Evolutionary conservation across 2,797 vertebrate species (phyloP).

Genomic region (Microctenopoma steveboyesi): DNA sequence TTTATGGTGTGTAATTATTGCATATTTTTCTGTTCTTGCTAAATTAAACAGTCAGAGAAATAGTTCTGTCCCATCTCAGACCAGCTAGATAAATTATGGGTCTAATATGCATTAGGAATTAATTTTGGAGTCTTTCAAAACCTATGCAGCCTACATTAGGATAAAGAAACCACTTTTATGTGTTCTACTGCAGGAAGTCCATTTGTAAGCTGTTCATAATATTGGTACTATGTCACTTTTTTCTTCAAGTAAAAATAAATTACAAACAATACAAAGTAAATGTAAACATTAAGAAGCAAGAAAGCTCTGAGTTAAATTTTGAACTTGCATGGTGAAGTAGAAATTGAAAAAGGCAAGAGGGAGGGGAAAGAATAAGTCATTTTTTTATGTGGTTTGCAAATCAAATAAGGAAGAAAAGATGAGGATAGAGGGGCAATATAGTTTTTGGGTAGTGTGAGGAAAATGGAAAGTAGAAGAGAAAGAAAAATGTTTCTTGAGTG

Average conservation of each 20-base stretch:
- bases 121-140: not conserved
- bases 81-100: not conserved
- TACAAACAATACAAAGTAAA: too few species aligned
- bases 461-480: constrained; percentile 27
- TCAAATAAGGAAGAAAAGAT: constrained; percentile 12
- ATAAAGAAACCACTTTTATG: not conserved
- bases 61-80: not conserved
- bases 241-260: not conserved
- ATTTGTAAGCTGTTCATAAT: not conserved
- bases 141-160: not conserved
- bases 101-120: not conserved
- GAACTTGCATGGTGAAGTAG: not conserved
- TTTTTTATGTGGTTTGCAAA: constrained; percentile 6
- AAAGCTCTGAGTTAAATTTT: constrained; percentile 10
- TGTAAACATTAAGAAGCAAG: not conserved
- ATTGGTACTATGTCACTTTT: constrained; percentile 4
- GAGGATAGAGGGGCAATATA: not conserved
- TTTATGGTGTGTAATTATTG: not conserved
- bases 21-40: not conserved
- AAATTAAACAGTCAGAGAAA: not conserved
- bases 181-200: not conserved
- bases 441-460: not conserved
- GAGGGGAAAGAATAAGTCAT: not conserved
- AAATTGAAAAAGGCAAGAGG: not conserved
- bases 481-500: not conserved